Base-by-base conservation (phyloP, 2,888 invertebrate genomes). In the Nezara viridula region DNA sequence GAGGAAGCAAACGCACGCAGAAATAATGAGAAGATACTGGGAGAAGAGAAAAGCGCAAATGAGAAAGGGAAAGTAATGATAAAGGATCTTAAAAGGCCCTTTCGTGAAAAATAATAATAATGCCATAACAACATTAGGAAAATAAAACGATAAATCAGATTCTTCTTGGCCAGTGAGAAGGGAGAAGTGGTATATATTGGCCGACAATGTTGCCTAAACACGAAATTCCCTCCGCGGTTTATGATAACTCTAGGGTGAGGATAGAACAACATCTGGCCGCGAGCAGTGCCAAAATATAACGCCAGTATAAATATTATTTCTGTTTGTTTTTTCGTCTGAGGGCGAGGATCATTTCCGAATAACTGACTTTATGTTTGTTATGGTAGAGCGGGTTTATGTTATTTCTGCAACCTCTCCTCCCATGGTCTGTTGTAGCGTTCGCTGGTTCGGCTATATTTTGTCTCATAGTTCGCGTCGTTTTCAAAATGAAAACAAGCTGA, bases 331-430 rank as follows among this genome's bases (percentile, higher is more conserved):
- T 73, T 73, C 66, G 66, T 37, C 66, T 16, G 19, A 1, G 32
- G 44, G 66, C 66, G 3, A 19, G 37, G 66, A 73, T 73, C 66
- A 73, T 73, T 73, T 73, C 66, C 66, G 66, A 73, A 73, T 73
- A 37, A 21, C 66, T 32, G 66, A 2, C 66, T 73, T 19, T 60
- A 19, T 73, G 66, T 73, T 73, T 73, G 66, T 73, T 73, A 32
- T 37, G 19, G 66, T 73, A 4, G 7, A 73, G 66, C 4, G 12
- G 66, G 66, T 73, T 37, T 73, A 32, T 73, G 7, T 73, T 73
- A 37, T 73, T 73, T 37, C 21, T 37, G 32, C 37, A 21, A 9
- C 66, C 37, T 37, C 37, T 19, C 0, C 7, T 19, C 0, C 7
- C 37, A 44, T 44, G 19, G 32, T 24, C 37, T 37, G 6, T 37